Evolutionary conservation across 2,888 invertebrate genomes (phyloP), one percentile per base, ranked within the genome.

Genomic region (Drosophila falleni): DNA sequence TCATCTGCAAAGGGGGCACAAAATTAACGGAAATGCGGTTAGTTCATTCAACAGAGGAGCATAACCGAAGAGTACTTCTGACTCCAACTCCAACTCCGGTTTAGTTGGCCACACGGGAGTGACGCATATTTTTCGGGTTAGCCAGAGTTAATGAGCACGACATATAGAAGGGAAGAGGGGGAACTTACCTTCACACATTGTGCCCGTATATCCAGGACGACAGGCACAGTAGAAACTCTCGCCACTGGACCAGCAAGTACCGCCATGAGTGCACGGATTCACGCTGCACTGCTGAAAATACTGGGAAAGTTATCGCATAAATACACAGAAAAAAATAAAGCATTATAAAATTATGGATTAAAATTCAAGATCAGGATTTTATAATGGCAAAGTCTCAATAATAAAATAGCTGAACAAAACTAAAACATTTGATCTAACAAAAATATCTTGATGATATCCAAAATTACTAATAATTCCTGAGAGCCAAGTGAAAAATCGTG

Each of bases 151-250:
- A 73, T 75, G 54, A 69, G 73, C 61, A 44, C 15, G 23, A 51
- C 6, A 1, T 19, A 13, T n/a, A n/a, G 6, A 8, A n/a, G 39
- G 49, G 33, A 11, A 13, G 16, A n/a, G 23, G 26, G 23, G 31
- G 11, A 31, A 29, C 26, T 92, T 92, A 95, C 96, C 95, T 94
- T 97, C 96, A 91, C 97, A 97, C 81, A 95, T 94, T 89, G 95
- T 95, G 39, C 97, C 97, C 2, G 95, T 95, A 90, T 95, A 97
- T 8, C 97, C 97, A 10, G 96, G 95, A 54, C 95, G 94, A 90
- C 97, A 97, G 59, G 96, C 95, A 91, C 97, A 97, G 91, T 95
- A 95, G 93, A 95, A 96, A 8, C 95, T 95, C 89, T 96, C 95
- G 64, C 95, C 94, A 78, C 95, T 96, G 83, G 95, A 95, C 96